Conservation (phyloP, 2,888 invertebrate species). For the Eupithecia subumbrata region DNA sequence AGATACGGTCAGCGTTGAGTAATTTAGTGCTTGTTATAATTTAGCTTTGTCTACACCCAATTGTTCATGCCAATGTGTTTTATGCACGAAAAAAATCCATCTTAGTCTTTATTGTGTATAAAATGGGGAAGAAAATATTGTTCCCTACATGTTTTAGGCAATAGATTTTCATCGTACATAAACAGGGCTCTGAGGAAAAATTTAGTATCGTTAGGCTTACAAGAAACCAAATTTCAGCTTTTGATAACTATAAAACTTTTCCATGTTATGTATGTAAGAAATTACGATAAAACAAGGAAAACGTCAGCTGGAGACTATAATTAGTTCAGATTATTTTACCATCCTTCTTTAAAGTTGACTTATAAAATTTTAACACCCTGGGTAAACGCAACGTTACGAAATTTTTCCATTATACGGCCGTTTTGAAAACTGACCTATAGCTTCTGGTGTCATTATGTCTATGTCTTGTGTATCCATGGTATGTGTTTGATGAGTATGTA, state of each 20-base stretch:
- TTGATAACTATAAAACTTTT: not conserved
- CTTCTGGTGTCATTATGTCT: slow-evolving; percentile 73
- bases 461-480: slow-evolving; percentile 70
- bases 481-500: slow-evolving; percentile 53
- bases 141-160: not conserved
- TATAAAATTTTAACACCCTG: not conserved
- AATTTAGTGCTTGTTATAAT: slow-evolving; percentile 27
- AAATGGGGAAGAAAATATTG: not conserved
- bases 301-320: not conserved
- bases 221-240: not conserved
- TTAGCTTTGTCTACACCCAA: slow-evolving; percentile 22
- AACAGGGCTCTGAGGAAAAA: not conserved
- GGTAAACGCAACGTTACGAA: not conserved
- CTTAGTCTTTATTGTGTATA: not conserved
- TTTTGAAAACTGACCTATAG: slow-evolving; percentile 73
- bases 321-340: not conserved
- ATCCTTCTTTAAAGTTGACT: not conserved
- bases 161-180: not conserved
- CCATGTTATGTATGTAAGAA: not conserved
- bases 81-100: slow-evolving; percentile 15
- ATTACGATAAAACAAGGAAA: not conserved
- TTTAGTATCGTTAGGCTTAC: not conserved
- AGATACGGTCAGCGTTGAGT: slow-evolving; percentile 41
- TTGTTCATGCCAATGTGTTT: slow-evolving; percentile 30
- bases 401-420: not conserved